Evolutionary conservation across 2,113 vertebrate genomes (phyloP), one percentile per base, ranked within the genome.

Genomic region (Columba janthina): DNA sequence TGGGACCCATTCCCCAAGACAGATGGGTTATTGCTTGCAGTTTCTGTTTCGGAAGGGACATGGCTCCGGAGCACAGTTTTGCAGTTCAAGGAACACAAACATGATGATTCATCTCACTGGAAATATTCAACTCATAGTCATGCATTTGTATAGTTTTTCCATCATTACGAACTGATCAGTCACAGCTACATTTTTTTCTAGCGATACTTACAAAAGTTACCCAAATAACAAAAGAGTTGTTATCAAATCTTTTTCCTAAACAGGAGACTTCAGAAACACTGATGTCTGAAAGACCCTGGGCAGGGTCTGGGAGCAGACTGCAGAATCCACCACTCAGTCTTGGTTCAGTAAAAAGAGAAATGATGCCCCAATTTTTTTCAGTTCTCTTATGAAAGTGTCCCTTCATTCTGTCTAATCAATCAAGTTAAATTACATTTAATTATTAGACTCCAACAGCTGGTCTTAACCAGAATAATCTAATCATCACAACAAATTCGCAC

Each of bases 41-140:
- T 78, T 90, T 79, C 24, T 85, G 44, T 88, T 94, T 79, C 2
- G 4, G 61, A 3, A 7, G 8, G 40, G 51, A 88, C 53, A 17
- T 1, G 2, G 57, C 61, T 94, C 71, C 9, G 6, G 32, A 91
- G 28, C 40, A 87, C 18, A 36, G 40, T 88, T 93, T 84, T 51
- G 50, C 58, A 70, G 60, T 97, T 97, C 93, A 94, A 91, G 91
- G 64, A 88, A 85, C 42, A 69, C 9, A 95, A 93, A 90, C 38
- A 74, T 44, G 20, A 85, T 75, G 80, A 97, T 92, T 94, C 72
- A 93, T 93, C 73, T 97, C 89, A 94, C 67, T 79, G 85, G 85
- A 11, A 94, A 89, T 51, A 92, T 5, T 72, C 57, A 82, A n/a
- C 44, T 91, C 54, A 84, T 60, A 93, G 79, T 65, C 54, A 76